These are phyloP conservation scores for Halichoeres trimaculatus DNA, from an alignment of 2,113 vertebrate genomes.

Conservation along the genomic window DNA sequence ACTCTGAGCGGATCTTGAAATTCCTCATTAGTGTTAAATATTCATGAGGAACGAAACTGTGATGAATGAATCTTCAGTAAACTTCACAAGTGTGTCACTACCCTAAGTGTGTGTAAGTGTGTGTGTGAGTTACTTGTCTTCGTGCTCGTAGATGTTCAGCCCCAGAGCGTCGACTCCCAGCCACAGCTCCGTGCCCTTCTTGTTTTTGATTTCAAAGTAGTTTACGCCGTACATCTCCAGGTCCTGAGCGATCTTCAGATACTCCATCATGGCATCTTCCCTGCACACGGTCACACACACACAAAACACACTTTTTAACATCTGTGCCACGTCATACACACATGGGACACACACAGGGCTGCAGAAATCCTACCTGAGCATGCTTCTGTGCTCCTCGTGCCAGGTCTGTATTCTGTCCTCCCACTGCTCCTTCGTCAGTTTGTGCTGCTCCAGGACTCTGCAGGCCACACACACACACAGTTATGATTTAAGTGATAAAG, in stretches of 20 bases:
- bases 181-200: constrained; percentile 98
- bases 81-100: not conserved
- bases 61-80: not conserved
- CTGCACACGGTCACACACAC: constrained; percentile 69
- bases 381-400: constrained; percentile 96
- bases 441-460: constrained; percentile 97
- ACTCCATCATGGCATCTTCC: constrained; percentile 99
- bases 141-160: constrained; percentile 97
- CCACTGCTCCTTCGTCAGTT: constrained; percentile 98
- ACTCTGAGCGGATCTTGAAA: not conserved
- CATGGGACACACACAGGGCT: no score
- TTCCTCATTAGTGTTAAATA: not conserved
- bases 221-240: constrained; percentile 99
- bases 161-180: constrained; percentile 96
- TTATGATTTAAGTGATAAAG: no score
- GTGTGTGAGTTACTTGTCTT: constrained; percentile 90
- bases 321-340: no score
- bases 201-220: constrained; percentile 99
- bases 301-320: not conserved
- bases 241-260: constrained; percentile 97
- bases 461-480: constrained; percentile 8
- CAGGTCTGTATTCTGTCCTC: constrained; percentile 98
- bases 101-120: not conserved
- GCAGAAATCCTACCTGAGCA: constrained; percentile 88
- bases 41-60: not conserved